Evolutionary conservation across 2,113 vertebrate genomes (phyloP).

Genomic region (Apodemus speciosus): DNA sequence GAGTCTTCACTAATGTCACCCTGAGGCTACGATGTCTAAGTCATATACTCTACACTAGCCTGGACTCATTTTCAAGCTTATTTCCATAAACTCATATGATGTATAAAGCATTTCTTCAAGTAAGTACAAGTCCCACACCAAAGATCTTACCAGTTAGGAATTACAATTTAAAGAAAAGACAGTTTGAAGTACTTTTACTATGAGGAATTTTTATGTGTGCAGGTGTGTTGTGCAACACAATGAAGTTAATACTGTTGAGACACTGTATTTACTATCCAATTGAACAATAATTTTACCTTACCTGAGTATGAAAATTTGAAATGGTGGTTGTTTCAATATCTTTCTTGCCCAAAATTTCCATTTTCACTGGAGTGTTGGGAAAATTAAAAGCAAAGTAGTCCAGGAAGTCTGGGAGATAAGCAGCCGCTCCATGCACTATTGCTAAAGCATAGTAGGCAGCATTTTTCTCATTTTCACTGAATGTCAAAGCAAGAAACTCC

Average conservation of each 20-base stretch:
- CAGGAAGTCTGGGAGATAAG: conserved; percentile 97
- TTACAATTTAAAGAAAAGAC: conserved; percentile 36
- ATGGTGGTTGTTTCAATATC: conserved; percentile 99
- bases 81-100: conserved; percentile 40
- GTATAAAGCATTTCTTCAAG: conserved; percentile 35
- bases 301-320: conserved; percentile 98
- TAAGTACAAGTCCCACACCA: conserved; percentile 31
- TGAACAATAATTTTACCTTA: conserved; percentile 79
- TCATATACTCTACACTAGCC: conserved; percentile 45
- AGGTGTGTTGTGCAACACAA: conserved; percentile 30
- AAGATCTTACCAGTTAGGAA: conserved; percentile 41
- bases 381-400: conserved; percentile 99
- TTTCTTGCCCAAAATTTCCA: conserved; percentile 99
- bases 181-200: conserved; percentile 35
- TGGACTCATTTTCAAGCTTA: conserved; percentile 44
- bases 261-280: conserved; percentile 52
- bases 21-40: conserved; percentile 3
- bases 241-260: conserved; percentile 39
- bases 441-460: conserved; percentile 94
- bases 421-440: conserved; percentile 95
- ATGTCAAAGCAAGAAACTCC: conserved; percentile 95
- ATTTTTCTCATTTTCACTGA: conserved; percentile 93
- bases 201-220: conserved; percentile 37
- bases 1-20: conserved; percentile 30
- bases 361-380: conserved; percentile 97